Evolutionary conservation across 2,797 vertebrate species (phyloP).

Genomic region (Falco biarmicus): DNA sequence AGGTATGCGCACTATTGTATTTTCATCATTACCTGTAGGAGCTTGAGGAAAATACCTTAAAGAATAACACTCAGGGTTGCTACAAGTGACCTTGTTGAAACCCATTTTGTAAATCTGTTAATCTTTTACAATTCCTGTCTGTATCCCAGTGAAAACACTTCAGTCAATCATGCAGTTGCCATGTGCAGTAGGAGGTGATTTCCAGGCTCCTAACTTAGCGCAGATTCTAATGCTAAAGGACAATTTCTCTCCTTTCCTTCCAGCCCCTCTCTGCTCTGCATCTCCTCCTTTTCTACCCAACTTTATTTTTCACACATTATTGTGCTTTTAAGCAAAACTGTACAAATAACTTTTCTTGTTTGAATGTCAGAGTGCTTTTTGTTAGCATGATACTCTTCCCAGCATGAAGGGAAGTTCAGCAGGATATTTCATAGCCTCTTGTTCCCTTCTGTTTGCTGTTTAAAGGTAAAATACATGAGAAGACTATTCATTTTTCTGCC

Average conservation of each 20-base stretch:
- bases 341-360: not conserved
- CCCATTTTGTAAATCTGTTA: not conserved
- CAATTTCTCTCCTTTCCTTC: not conserved
- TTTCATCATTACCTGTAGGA: not conserved
- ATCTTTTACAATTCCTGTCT: not conserved
- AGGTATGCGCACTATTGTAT: not conserved
- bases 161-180: not conserved
- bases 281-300: not conserved
- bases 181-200: not conserved
- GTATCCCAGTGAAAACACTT: not conserved
- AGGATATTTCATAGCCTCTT: not conserved
- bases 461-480: not conserved
- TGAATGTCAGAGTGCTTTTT: not conserved
- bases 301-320: not conserved
- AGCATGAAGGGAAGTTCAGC: not conserved
- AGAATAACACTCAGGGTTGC: not conserved
- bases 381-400: not conserved
- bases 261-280: not conserved
- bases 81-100: not conserved
- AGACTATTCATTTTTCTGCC: not conserved
- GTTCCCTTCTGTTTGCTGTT: not conserved
- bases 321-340: not conserved
- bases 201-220: fast-evolving
- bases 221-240: not conserved
- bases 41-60: not conserved